These are phyloP conservation scores for Salvelinus alpinus DNA, from an alignment of 2,113 vertebrate species.

Conservation along the genomic window DNA sequence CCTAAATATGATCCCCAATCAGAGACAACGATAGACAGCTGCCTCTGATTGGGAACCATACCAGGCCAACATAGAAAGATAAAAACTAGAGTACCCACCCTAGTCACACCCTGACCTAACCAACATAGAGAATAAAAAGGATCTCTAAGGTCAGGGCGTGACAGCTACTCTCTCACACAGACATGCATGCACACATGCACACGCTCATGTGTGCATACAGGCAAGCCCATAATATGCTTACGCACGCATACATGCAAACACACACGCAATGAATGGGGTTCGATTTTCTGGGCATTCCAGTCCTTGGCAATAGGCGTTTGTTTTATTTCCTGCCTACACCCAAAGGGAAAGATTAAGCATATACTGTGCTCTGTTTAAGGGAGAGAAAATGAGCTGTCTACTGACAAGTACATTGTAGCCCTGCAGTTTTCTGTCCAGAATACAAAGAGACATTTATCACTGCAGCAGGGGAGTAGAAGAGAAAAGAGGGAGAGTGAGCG, in stretches of 20 bases:
- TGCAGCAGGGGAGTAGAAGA: constrained; percentile 68
- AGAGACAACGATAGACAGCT: too few species aligned
- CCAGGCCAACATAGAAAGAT: too few species aligned
- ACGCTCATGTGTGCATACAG: not conserved
- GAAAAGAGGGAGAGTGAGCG: constrained; percentile 12
- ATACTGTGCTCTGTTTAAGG: constrained; percentile 62
- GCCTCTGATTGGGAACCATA: too few species aligned
- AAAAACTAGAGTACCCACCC: too few species aligned
- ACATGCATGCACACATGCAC: constrained; percentile 19
- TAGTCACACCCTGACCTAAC: too few species aligned
- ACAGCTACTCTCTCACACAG: not conserved
- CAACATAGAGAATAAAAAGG: too few species aligned
- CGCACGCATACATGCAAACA: not conserved
- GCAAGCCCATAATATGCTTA: constrained; percentile 19
- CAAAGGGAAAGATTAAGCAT: constrained; percentile 67
- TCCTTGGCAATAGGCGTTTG: constrained; percentile 56
- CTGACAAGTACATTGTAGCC: constrained; percentile 71
- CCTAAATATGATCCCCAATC: too few species aligned
- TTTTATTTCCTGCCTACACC: constrained; percentile 54
- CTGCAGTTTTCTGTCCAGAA: constrained; percentile 70
- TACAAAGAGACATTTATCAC: constrained; percentile 79
- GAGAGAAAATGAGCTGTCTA: constrained; percentile 67
- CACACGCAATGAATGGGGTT: constrained; percentile 21
- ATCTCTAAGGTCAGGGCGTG: too few species aligned
- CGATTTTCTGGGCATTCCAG: constrained; percentile 49